phyloP scores from a whole-genome alignment of 2,113 vertebrate species.

The Neodon shergylaensis region DNA sequence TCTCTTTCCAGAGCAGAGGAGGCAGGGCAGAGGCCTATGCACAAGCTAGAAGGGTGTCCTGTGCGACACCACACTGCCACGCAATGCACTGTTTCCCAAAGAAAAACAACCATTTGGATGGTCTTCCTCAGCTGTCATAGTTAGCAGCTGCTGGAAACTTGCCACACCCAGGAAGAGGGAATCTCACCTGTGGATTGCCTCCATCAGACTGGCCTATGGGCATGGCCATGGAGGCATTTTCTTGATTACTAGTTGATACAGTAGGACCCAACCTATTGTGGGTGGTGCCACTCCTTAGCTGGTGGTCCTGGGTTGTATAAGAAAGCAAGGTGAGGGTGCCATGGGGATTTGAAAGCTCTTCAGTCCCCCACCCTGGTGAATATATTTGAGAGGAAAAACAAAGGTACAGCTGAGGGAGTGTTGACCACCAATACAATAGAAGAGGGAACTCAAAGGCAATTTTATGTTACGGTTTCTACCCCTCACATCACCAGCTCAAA shows the following conservation, averaged over 20 bases:
- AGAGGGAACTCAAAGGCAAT: background rate
- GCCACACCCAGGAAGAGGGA: background rate
- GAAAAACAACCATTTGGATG: too few relatives aligned
- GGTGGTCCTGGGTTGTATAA: background rate
- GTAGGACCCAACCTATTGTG: background rate
- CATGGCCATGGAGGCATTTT: background rate
- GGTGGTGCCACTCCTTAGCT: background rate
- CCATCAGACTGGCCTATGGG: too few relatives aligned
- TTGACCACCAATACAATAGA: background rate
- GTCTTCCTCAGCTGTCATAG: background rate
- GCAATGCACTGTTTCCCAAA: background rate
- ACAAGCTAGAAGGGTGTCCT: background rate
- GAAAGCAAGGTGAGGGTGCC: background rate
- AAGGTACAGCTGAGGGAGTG: background rate
- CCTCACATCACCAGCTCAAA: fast-evolving
- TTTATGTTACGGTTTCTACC: background rate
- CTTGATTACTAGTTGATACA: background rate
- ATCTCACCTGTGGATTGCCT: background rate
- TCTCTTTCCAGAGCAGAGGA: background rate
- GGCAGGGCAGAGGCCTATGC: background rate
- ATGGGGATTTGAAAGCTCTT: background rate
- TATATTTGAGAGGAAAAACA: background rate
- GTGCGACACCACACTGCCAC: too few relatives aligned
- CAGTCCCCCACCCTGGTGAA: background rate
- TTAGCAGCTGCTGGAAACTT: background rate